Percentiles rank a stretch among this genome's conserved stretches.
phyloP scores from a whole-genome alignment of 2,113 vertebrate species.

The Tychaedon coryphoeus region DNA sequence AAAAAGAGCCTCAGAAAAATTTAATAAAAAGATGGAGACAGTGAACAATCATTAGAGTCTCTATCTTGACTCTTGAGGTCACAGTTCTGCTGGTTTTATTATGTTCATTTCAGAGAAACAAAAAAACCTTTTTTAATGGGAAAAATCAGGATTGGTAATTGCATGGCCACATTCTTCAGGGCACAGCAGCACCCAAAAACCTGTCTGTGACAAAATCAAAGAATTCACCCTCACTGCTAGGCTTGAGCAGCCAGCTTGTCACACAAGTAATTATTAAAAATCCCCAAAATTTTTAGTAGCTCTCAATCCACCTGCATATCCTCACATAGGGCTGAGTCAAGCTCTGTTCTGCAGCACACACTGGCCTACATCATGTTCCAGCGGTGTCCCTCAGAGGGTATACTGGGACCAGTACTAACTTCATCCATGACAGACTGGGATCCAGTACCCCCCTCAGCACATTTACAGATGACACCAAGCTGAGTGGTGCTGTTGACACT shows the following conservation, averaged over 20 bases:
- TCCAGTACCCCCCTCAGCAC: not conserved
- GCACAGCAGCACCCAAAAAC: not conserved
- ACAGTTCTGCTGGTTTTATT: conserved; percentile 47
- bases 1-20: conserved; percentile 63
- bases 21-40: conserved; percentile 73
- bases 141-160: conserved; percentile 1
- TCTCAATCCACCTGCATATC: not conserved
- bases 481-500: too few species aligned
- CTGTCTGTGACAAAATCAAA: not conserved
- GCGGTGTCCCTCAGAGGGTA: accelerated
- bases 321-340: not conserved
- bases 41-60: conserved; percentile 65
- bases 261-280: not conserved
- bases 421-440: not conserved
- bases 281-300: not conserved
- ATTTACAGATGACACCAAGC: not conserved
- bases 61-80: conserved; percentile 60
- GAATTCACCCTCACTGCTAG: not conserved
- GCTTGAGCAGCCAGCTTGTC: not conserved
- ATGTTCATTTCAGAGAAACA: conserved; percentile 51
- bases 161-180: not conserved
- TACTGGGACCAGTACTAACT: not conserved
- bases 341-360: not conserved
- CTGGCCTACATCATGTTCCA: not conserved
- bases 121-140: not conserved